Conservation (phyloP, 2,113 vertebrate species). For the Tamias sibiricus region DNA sequence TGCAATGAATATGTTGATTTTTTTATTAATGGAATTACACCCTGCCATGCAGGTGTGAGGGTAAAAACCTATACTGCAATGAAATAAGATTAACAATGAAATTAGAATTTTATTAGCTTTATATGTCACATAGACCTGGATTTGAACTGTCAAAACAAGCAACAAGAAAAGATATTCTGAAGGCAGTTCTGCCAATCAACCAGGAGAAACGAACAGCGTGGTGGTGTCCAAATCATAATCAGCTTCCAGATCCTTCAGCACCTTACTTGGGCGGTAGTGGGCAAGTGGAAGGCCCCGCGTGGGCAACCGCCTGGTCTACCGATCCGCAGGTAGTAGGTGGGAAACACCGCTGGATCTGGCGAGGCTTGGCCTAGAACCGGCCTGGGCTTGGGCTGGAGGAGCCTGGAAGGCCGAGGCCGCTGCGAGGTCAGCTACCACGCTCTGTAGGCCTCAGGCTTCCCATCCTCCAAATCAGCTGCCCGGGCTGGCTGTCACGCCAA, state of each 20-base stretch:
- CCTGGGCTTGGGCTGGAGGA: too few species aligned
- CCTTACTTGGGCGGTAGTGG: slow-evolving; percentile 57
- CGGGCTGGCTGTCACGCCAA: background rate
- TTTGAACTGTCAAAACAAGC: slow-evolving; percentile 89
- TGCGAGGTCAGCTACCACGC: background rate
- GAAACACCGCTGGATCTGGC: rapidly evolving
- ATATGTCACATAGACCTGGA: slow-evolving; percentile 85
- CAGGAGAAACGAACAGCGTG: slow-evolving; percentile 63
- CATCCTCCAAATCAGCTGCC: background rate
- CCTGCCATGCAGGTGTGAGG: slow-evolving; percentile 95
- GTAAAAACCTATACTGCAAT: slow-evolving; percentile 87
- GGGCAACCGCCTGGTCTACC: background rate
- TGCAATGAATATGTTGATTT: slow-evolving; percentile 98
- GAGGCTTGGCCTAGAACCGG: background rate
- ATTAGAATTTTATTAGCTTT: slow-evolving; percentile 89
- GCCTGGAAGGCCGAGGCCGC: background rate
- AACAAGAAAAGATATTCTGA: slow-evolving; percentile 79
- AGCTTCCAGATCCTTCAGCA: slow-evolving; percentile 56
- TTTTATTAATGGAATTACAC: slow-evolving; percentile 98
- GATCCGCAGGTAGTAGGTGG: background rate
- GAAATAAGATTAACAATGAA: slow-evolving; percentile 91
- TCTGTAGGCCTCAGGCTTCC: background rate
- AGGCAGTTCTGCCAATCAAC: slow-evolving; percentile 79
- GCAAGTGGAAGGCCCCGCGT: background rate
- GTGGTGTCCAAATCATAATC: slow-evolving; percentile 71